phyloP scores from a whole-genome alignment of 1,140 invertebrate genomes.

The Macrosteles quadrilineatus region DNA sequence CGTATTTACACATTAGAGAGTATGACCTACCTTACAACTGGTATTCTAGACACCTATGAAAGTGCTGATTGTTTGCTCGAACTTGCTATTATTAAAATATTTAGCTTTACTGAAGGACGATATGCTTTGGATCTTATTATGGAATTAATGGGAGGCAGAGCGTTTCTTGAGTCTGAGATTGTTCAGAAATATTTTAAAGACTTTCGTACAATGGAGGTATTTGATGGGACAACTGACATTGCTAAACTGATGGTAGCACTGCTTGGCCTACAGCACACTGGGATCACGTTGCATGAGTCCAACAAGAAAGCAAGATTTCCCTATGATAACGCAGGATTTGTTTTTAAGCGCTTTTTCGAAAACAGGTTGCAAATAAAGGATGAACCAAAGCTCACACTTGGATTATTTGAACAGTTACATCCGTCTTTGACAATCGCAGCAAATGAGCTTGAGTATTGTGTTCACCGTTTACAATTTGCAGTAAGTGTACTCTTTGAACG shows the following conservation, averaged over 20 bases:
- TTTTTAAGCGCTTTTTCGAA: conserved; percentile 52
- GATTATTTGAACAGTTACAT: conserved; percentile 62
- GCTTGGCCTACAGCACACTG: conserved; percentile 64
- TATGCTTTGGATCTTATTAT: not conserved
- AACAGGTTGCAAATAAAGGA: conserved; percentile 48
- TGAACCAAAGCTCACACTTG: conserved; percentile 55
- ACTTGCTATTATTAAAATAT: conserved; percentile 77
- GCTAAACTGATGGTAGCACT: conserved; percentile 11
- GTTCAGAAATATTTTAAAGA: conserved; percentile 6
- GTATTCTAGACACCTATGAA: conserved; percentile 53
- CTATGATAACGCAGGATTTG: conserved; percentile 58
- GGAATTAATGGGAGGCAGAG: conserved; percentile 1
- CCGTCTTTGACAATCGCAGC: conserved; percentile 56
- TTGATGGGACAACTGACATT: conserved; percentile 18
- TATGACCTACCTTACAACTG: conserved; percentile 40
- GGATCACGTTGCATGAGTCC: conserved; percentile 53
- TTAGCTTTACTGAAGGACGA: conserved; percentile 38
- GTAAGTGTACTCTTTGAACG: conserved; percentile 57
- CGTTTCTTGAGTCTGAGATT: not conserved
- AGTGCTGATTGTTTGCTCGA: conserved; percentile 74
- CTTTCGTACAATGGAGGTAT: conserved; percentile 56
- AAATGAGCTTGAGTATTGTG: conserved; percentile 57
- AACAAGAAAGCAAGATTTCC: conserved; percentile 67
- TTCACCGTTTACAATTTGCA: conserved; percentile 58
- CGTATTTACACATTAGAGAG: conserved; percentile 41